Percentiles rank a stretch among this genome's conserved stretches.
These are phyloP conservation scores for Peromyscus attwateri DNA, from an alignment of 2,797 vertebrate species.

Conservation along the genomic window DNA sequence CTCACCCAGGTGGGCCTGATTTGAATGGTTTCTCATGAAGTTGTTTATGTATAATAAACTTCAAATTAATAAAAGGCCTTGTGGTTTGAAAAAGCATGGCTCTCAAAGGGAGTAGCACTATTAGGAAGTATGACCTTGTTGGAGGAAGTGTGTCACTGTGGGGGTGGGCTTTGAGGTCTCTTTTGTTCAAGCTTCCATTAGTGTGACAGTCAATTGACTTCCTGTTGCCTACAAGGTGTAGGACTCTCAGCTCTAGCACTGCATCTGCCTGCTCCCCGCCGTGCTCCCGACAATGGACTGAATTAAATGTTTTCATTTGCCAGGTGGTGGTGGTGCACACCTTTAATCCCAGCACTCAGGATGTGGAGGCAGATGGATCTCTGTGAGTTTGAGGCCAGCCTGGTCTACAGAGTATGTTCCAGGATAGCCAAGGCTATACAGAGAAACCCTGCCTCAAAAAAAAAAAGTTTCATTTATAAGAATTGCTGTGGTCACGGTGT, in stretches of 20 bases:
- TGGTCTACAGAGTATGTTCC: no score
- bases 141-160: not conserved
- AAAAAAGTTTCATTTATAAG: not conserved
- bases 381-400: no score
- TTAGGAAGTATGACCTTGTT: not conserved
- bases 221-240: not conserved
- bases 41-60: conserved; percentile 38
- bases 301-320: not conserved
- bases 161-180: not conserved
- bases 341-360: no score
- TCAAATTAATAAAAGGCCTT: conserved; percentile 32
- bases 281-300: not conserved
- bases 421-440: no score
- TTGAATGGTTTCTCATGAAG: conserved; percentile 37
- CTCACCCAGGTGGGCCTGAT: not conserved
- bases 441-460: no score
- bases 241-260: not conserved
- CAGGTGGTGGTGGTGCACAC: no score
- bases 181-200: not conserved
- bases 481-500: not conserved
- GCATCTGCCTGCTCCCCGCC: not conserved
- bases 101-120: not conserved
- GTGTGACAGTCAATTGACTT: not conserved
- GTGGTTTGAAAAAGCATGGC: not conserved
- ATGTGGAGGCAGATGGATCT: no score